Percentiles rank a stretch among this genome's conserved stretches.
phyloP scores from a whole-genome alignment of 2,113 vertebrate genomes.

The Syngnathus typhle region DNA sequence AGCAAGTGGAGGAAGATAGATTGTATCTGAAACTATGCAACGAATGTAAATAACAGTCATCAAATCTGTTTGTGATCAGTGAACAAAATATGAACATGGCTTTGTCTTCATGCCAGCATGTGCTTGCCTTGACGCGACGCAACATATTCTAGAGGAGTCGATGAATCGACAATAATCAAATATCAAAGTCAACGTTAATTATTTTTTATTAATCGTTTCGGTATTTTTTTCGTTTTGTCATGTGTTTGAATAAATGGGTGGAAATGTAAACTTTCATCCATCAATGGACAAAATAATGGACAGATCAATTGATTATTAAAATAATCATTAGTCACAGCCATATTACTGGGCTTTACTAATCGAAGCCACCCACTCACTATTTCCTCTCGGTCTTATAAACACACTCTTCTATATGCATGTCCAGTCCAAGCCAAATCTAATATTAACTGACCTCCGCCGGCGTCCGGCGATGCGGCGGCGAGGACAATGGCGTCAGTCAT shows the following conservation, averaged over 20 bases:
- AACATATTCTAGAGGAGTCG: not conserved
- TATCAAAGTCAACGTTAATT: too few species aligned
- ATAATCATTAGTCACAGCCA: too few species aligned
- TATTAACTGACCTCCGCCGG: slow-evolving; percentile 41
- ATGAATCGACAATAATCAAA: too few species aligned
- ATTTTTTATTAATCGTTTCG: too few species aligned
- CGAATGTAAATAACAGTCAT: slow-evolving; percentile 32
- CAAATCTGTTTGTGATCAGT: not conserved
- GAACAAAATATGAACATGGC: not conserved
- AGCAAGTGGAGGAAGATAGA: slow-evolving; percentile 20
- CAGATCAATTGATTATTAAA: too few species aligned
- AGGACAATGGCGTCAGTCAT: slow-evolving; percentile 65
- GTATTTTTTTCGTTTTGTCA: too few species aligned
- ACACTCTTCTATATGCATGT: not conserved
- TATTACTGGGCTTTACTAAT: too few species aligned
- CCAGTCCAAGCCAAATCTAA: slow-evolving; percentile 28
- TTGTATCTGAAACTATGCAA: slow-evolving; percentile 23
- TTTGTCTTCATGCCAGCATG: not conserved
- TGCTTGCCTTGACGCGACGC: too few species aligned
- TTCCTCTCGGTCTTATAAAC: not conserved
- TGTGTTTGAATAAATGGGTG: too few species aligned
- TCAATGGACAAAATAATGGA: too few species aligned
- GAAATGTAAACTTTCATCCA: too few species aligned
- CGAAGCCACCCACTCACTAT: too few species aligned
- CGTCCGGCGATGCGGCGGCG: slow-evolving; percentile 32